Percentiles rank a stretch among this genome's conserved stretches.
phyloP scores from a whole-genome alignment of 2,797 vertebrate genomes.

The Cynopterus sphinx region DNA sequence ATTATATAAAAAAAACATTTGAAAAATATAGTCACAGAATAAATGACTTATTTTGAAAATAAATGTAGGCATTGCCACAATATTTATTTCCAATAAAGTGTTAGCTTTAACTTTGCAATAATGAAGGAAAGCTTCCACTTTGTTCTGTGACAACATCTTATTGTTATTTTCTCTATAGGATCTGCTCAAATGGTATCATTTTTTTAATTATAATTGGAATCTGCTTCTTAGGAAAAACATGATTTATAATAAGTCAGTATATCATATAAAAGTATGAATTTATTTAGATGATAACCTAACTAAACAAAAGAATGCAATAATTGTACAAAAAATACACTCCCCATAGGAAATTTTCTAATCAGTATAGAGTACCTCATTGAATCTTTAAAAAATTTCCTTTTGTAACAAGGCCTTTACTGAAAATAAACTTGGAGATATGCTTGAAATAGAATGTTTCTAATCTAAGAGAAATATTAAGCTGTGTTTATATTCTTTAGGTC shows the following conservation, averaged over 20 bases:
- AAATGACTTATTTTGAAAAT: slow-evolving; percentile 61
- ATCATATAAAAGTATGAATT: neutral
- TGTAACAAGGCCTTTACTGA: neutral
- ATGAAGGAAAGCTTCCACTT: neutral
- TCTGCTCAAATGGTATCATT: slow-evolving; percentile 19
- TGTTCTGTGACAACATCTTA: slow-evolving; percentile 46
- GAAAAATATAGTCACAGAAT: slow-evolving; percentile 26
- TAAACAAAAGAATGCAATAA: neutral
- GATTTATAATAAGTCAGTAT: neutral
- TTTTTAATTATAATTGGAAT: neutral
- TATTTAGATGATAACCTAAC: slow-evolving; percentile 24
- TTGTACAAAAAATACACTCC: neutral
- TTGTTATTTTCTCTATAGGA: slow-evolving; percentile 52
- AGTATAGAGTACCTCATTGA: neutral
- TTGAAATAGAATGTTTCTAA: neutral
- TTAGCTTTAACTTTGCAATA: slow-evolving; percentile 53
- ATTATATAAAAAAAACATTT: slow-evolving; percentile 58
- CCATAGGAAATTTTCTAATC: neutral
- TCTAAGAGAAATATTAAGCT: neutral
- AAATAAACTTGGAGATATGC: neutral
- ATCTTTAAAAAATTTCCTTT: neutral
- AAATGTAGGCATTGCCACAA: neutral
- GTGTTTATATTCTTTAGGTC: neutral
- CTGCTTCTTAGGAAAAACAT: neutral
- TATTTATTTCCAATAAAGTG: slow-evolving; percentile 68